Conservation (phyloP, 2,888 invertebrate species). For the Notodonta ziczac region DNA sequence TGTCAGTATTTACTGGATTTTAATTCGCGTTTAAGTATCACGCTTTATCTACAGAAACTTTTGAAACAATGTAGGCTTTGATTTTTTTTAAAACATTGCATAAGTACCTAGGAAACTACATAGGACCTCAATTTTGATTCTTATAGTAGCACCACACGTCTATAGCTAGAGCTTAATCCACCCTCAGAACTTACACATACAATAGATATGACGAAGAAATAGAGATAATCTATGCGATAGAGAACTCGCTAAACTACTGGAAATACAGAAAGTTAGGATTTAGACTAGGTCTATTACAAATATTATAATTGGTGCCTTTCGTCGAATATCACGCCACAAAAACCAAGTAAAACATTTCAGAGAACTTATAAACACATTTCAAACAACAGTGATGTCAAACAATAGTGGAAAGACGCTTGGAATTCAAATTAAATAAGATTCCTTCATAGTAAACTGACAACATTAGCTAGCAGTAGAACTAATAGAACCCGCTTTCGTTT, state of each 20-base stretch:
- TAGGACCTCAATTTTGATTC: conserved; percentile 28
- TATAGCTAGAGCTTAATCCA: conserved; percentile 47
- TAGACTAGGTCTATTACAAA: conserved; percentile 23
- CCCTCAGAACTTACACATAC: conserved; percentile 31
- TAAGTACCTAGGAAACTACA: not conserved
- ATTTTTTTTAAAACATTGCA: too few species aligned
- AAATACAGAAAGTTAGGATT: conserved; percentile 44
- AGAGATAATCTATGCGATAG: conserved; percentile 38
- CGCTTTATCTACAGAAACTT: too few species aligned
- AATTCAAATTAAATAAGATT: not conserved
- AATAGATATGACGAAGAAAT: conserved; percentile 58
- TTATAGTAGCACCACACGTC: conserved; percentile 72
- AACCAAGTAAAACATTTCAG: not conserved
- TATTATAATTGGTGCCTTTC: conserved; percentile 41
- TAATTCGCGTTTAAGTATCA: too few species aligned
- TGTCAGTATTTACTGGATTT: too few species aligned
- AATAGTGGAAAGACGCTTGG: not conserved
- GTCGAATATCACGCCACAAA: conserved; percentile 23
- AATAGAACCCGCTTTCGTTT: too few species aligned
- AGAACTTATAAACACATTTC: not conserved
- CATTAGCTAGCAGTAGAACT: too few species aligned
- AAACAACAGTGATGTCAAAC: not conserved
- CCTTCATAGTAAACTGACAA: too few species aligned
- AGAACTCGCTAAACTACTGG: conserved; percentile 34
- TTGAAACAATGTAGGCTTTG: too few species aligned